phyloP scores from a whole-genome alignment of 1,140 invertebrate species.

The Caenorhabditis inopinata region DNA sequence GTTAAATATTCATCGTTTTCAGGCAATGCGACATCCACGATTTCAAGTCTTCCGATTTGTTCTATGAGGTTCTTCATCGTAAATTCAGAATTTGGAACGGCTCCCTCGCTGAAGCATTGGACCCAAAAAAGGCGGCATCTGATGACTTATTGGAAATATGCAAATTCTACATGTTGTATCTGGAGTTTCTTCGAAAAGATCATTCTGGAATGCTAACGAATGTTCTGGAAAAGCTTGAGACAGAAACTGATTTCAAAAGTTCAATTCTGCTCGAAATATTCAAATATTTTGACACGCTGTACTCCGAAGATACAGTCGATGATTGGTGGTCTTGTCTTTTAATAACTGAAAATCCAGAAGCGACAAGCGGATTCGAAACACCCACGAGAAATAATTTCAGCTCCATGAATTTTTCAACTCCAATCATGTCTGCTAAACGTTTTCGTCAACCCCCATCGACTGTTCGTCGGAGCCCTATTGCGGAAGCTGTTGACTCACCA shows the following conservation, averaged over 20 bases:
- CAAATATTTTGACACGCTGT: not conserved
- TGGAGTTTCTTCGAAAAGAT: not conserved
- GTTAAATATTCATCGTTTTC: not conserved
- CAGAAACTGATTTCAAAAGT: not conserved
- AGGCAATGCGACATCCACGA: not conserved
- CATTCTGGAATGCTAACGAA: not conserved
- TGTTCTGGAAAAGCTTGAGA: not conserved
- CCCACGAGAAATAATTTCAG: not conserved
- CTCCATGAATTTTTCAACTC: not conserved
- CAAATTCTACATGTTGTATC: not conserved
- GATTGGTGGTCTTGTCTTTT: not conserved
- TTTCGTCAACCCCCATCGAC: not conserved
- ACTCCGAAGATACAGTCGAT: not conserved
- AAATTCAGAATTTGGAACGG: not conserved
- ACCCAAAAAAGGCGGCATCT: not conserved
- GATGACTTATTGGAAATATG: not conserved
- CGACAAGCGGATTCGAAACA: not conserved
- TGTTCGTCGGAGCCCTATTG: not conserved
- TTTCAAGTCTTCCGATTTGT: not conserved
- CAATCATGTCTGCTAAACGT: not conserved
- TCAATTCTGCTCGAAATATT: not conserved
- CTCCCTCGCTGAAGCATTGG: not conserved
- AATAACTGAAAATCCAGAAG: not conserved
- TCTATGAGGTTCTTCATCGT: not conserved
- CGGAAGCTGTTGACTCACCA: not conserved